A percentile compares a stretch with the other conserved stretches of the same genome.
Conservation (phyloP, 2,797 vertebrate genomes). For the Pogoniulus pusillus region DNA sequence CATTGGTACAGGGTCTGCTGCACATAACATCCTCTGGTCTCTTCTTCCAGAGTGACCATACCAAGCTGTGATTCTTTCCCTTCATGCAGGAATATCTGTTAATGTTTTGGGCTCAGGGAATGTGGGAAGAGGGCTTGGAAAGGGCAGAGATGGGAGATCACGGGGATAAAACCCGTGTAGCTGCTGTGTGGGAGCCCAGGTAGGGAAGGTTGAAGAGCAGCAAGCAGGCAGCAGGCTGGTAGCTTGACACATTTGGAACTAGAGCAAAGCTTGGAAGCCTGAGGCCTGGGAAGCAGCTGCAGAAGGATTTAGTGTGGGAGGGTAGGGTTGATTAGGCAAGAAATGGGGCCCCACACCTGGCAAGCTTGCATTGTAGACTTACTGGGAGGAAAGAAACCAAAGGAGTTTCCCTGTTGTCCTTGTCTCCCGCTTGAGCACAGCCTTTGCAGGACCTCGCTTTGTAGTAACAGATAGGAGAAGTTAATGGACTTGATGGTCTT, state of each 20-base stretch:
- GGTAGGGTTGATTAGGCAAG: background rate
- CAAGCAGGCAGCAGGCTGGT: background rate
- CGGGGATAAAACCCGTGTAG: background rate
- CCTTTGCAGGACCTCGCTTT: background rate
- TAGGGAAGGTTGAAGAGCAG: background rate
- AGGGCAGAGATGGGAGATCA: background rate
- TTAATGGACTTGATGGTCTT: background rate
- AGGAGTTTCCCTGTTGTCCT: background rate
- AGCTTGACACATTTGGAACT: fast-evolving
- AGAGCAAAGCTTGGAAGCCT: background rate
- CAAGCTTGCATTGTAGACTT: fast-evolving
- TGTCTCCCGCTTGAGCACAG: background rate
- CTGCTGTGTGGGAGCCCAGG: background rate
- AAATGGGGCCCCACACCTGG: background rate
- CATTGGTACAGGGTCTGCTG: background rate
- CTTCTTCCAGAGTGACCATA: background rate
- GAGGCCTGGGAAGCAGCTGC: background rate
- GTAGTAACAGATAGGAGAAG: background rate
- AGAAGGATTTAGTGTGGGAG: background rate
- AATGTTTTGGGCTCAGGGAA: background rate
- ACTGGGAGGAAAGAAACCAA: background rate
- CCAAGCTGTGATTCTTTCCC: background rate
- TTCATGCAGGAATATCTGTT: background rate
- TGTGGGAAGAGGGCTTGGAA: background rate
- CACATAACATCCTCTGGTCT: fast-evolving